Evolutionary conservation across 2,113 vertebrate genomes (phyloP).

Genomic region (Lasiurus borealis): DNA sequence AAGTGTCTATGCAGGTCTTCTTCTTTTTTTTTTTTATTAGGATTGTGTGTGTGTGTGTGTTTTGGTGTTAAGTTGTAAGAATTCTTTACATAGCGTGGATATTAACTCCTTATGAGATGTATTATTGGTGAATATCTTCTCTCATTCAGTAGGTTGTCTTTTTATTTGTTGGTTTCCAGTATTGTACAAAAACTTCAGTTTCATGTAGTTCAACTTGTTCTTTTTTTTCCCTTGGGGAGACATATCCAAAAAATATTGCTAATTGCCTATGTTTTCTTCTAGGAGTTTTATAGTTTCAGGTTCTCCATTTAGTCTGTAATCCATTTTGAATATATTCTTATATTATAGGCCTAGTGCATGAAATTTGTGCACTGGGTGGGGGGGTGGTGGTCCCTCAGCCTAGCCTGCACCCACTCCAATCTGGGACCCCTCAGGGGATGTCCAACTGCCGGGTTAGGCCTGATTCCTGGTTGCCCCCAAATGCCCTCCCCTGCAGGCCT

Average conservation of each 20-base stretch:
- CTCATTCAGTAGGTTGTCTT: neutral
- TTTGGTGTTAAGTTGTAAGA: neutral
- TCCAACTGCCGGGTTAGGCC: too few species aligned
- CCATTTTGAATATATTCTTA: neutral
- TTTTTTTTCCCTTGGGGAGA: neutral
- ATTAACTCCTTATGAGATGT: neutral
- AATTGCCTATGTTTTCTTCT: neutral
- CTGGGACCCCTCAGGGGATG: too few species aligned
- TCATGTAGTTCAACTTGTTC: neutral
- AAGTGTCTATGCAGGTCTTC: neutral
- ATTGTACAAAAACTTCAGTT: neutral
- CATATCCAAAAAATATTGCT: neutral
- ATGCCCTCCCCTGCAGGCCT: too few species aligned
- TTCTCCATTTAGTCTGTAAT: neutral
- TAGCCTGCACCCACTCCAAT: too few species aligned
- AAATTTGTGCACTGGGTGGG: too few species aligned
- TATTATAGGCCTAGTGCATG: too few species aligned
- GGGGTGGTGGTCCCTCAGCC: too few species aligned
- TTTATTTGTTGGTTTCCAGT: neutral
- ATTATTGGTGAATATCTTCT: neutral
- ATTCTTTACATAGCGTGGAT: neutral
- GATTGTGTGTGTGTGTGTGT: neutral
- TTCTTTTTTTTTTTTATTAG: neutral
- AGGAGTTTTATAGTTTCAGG: neutral
- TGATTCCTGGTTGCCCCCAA: too few species aligned